Conservation (phyloP, 37 sponge, comb jelly and placozoan species). For the Hormiphora californensis region DNA sequence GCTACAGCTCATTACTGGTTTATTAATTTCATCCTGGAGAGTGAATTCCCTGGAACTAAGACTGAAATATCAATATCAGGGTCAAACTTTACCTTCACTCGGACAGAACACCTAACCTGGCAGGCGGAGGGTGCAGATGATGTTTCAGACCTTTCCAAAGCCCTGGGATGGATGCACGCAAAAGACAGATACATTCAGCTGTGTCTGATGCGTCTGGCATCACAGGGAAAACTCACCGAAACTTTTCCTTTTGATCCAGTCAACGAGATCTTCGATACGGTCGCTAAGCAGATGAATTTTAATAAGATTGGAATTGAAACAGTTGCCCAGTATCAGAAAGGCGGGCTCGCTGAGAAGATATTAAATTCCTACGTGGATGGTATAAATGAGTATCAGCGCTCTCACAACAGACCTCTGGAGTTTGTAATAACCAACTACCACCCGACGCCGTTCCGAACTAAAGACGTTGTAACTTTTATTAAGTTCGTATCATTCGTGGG, state of each 20-base stretch:
- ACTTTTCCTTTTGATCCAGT: conserved; percentile 8
- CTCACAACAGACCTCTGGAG: conserved; percentile 1
- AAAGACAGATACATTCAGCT: conserved; percentile 38
- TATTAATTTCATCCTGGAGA: background rate
- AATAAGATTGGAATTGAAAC: background rate
- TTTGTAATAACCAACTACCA: conserved; percentile 17
- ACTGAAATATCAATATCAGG: background rate
- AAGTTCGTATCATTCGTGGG: conserved; percentile 42
- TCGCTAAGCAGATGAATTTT: conserved; percentile 31
- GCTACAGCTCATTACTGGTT: no score
- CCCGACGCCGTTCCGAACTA: background rate
- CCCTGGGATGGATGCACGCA: conserved; percentile 51
- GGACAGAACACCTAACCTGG: conserved; percentile 31
- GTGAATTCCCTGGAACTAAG: background rate
- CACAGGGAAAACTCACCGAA: conserved; percentile 28
- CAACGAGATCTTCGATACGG: background rate
- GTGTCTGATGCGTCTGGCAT: conserved; percentile 26
- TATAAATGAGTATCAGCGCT: background rate
- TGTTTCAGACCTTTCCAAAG: background rate
- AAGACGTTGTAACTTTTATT: conserved; percentile 11
- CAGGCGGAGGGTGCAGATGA: background rate
- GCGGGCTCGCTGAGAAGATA: background rate
- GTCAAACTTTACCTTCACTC: conserved; percentile 35
- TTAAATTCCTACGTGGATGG: background rate
- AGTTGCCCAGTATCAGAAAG: background rate